Base-by-base conservation (phyloP, 2,888 invertebrate genomes). In the Pheosia gnoma region DNA sequence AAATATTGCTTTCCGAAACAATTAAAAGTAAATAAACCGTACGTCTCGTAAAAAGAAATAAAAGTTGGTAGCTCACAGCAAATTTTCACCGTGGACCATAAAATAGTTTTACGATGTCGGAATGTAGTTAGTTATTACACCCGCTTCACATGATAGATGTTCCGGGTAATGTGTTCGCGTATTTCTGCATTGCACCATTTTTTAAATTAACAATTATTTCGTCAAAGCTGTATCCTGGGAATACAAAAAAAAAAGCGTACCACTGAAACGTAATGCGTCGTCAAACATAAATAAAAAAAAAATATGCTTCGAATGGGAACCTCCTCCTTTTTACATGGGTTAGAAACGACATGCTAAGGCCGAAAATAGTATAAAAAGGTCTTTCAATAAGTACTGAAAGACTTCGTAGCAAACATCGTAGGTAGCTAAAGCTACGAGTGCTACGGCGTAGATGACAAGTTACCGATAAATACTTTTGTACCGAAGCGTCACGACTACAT, bases 81-180 rank as follows among this genome's bases (percentile, higher is more conserved):
- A 84, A 80, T 85, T 82, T 84, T 80, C 77, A 78, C 79, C 76
- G 78, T 80, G 67, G 68, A 80, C 78, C 73, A 85, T 89, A 89
- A 89, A 87, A 80, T 79, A 75, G 84, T 82, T 88, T 88, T 86
- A 89, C 81, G 88, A 83, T 77, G 77, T 63, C 69, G 71, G 77
- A 84, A 83, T 81, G 82, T 80, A 83, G 85, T 85, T 84, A 77
- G 86, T 84, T 83, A 78, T 79, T 78, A 78, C 82, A 80, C 80
- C 77, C 70, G 66, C 72, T 62, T 66, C 63, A 62, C 63, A 60
- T 62, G 72, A 70, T 66, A 72, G 63, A 61, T 59, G 62, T 59
- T 63, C 67, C 59, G 69, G 57, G 66, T 67, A 60, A 62, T 41
- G 57, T 59, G 67, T 75, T 79, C 72, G 71, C 76, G 75, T 76